Evolutionary conservation across 2,797 vertebrate species (phyloP), one percentile per base, ranked within the genome.

Genomic region (Gobionotothen gibberifrons): DNA sequence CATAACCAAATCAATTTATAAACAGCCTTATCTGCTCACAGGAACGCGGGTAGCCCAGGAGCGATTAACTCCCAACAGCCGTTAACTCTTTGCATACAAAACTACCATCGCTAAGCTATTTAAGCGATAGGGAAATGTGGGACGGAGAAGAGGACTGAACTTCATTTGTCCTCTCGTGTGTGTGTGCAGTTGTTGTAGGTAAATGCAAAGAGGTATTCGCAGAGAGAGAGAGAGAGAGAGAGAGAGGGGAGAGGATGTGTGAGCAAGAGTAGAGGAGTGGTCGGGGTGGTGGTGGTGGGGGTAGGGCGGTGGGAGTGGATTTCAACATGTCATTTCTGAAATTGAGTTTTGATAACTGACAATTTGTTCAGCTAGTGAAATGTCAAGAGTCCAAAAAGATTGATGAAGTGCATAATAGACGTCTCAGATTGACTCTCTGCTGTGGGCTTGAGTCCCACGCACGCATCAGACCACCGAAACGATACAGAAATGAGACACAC

Each of bases 331-430:
- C 93, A 93, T 94, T 95, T 92, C 89, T 92, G 91, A 95, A 95
- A 95, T 94, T 93, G 92, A 93, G 91, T 95, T 94, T 94, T 94
- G 93, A 95, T 95, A 94, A 94, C 93, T 94, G 92, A 94, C 92
- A 94, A 93, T 95, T 94, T 94, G 93, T 94, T 94, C 92, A 89
- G 92, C 89, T 89, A 92, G 92, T 93, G 91, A 94, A 94, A 94
- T 93, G 89, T 92, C 93, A 93, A 89, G 93, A 93, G 92, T 92
- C 91, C 89, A 90, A 90, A 92, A 92, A 93, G 93, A 94, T 92
- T 93, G 93, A 95, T 95, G 92, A 94, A 93, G 91, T 93, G 91
- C 92, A 94, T 94, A 94, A 94, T 92, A 91, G 92, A 93, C 93
- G 90, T 94, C 91, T 91, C 89, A 92, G 93, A 93, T 90, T 90